Conservation (phyloP, 1,140 invertebrate genomes). For the Drosophila novamexicana region DNA sequence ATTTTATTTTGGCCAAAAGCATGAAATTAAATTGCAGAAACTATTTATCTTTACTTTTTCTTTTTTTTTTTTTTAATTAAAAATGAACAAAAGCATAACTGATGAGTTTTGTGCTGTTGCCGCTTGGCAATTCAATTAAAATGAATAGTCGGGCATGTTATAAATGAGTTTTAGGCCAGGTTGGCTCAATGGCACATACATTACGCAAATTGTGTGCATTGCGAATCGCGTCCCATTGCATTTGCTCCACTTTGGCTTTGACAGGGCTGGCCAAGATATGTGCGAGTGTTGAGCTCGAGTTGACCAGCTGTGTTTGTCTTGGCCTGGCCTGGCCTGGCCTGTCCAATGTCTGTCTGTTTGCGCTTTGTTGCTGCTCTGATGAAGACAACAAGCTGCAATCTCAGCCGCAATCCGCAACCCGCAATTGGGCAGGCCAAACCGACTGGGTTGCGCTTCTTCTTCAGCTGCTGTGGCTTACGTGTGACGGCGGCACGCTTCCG, state of each 20-base stretch:
- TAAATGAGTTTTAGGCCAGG: conserved; percentile 46
- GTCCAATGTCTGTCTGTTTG: conserved; percentile 1
- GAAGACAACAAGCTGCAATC: conserved; percentile 41
- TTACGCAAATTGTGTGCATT: conserved; percentile 58
- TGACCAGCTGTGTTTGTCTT: conserved; percentile 8
- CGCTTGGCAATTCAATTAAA: conserved; percentile 62
- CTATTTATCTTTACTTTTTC: not conserved
- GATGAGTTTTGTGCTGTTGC: conserved; percentile 41
- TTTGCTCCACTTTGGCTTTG: conserved; percentile 58
- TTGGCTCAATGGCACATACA: conserved; percentile 64
- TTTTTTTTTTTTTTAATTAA: conserved; percentile 59
- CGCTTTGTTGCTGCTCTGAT: conserved; percentile 45
- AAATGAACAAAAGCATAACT: conserved; percentile 52
- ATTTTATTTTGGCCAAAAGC: conserved; percentile 7
- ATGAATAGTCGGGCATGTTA: conserved; percentile 54
- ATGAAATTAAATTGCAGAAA: conserved; percentile 29
- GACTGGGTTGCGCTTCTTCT: conserved; percentile 58
- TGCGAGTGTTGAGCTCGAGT: conserved; percentile 20
- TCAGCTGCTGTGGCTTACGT: conserved; percentile 68
- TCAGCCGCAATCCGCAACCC: conserved; percentile 14
- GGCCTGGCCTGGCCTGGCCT: not conserved
- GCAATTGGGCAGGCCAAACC: conserved; percentile 25
- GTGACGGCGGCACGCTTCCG: conserved; percentile 68
- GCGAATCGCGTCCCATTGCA: conserved; percentile 22
- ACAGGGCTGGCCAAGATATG: conserved; percentile 33